Percentiles rank a stretch among this genome's conserved stretches.
Evolutionary conservation across 2,797 vertebrate species (phyloP).

Genomic region (Anguilla obscura): DNA sequence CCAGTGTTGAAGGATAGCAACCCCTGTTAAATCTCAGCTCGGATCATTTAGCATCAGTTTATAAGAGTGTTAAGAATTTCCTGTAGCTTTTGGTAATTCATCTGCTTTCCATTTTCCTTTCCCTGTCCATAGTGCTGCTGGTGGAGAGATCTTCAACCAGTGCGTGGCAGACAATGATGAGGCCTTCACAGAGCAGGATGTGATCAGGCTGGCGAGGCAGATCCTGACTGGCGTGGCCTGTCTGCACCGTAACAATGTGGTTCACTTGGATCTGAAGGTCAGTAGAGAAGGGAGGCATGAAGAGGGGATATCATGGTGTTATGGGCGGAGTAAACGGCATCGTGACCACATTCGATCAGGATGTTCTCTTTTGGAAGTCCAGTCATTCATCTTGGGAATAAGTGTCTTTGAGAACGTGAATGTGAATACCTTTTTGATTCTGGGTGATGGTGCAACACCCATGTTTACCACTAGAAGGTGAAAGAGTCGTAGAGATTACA

Average conservation of each 20-base stretch:
- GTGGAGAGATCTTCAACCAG: conserved; percentile 83
- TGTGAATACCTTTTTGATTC: not conserved
- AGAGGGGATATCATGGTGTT: not conserved
- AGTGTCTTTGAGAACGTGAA: not conserved
- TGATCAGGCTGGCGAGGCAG: conserved; percentile 76
- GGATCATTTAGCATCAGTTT: not conserved
- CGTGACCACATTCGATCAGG: not conserved
- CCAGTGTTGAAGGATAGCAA: not conserved
- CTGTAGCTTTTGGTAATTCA: not conserved
- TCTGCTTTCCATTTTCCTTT: not conserved
- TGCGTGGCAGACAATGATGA: conserved; percentile 80
- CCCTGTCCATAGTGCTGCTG: conserved; percentile 68
- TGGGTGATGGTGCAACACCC: not conserved
- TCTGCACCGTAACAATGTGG: conserved; percentile 76
- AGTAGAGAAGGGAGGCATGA: conserved; percentile 35
- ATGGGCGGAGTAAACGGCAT: not conserved
- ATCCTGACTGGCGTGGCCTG: conserved; percentile 76
- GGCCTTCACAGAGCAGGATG: conserved; percentile 81
- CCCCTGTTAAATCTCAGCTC: not conserved
- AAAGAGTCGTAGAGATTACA: not conserved
- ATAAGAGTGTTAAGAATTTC: not conserved
- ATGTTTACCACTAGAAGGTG: not conserved
- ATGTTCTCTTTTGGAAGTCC: not conserved
- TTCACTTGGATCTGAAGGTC: conserved; percentile 83
- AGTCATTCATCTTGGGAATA: not conserved